Base-by-base conservation (phyloP, 2,797 vertebrate genomes). In the Rousettus madagascariensis region DNA sequence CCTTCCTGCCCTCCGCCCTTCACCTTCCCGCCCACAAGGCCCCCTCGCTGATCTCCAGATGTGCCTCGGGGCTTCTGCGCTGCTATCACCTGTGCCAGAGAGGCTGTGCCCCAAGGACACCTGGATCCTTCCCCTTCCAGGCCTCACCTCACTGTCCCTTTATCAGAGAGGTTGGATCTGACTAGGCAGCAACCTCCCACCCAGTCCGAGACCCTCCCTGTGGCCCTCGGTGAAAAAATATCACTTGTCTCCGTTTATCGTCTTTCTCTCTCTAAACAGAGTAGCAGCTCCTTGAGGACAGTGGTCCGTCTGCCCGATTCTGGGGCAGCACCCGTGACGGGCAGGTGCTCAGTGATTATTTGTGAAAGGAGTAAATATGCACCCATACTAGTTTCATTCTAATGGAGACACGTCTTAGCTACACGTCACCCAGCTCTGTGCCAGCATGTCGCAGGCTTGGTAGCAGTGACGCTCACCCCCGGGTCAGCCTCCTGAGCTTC, bases 271-370 rank as follows among this genome's bases (percentile, higher is more conserved):
- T 43, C 55, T 61, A 86, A 33, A n/a, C 12, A 36, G 49, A 85
- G 38, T 8, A 24, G 41, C 63, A 61, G 41, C 61, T 38, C 69
- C 59, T 22, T 30, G 0, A 46, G 19, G 71, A 72, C 2, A 30
- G 74, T 3, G 2, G 38, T 59, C 82, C 5, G 19, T 12, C 9
- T 9, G 16, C 71, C 66, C 1, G 61, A 41, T 19, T 41, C 83
- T 2, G 15, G 63, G 26, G 10, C n/a, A 20, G 63, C 0, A 2
- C n/a, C 71, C 2, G 0, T 5, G 5, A n/a, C 17, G 8, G 22
- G 71, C 41, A 75, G 61, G 61, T 0, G 3, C 51, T 68, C 49
- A 4, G 2, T 55, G 1, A 0, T 59, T 13, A 26, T 17, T 3
- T 26, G 61, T 38, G n/a, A 20, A 19, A 69, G 41, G 53, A 51